Conservation (phyloP, 1,140 invertebrate genomes). For the Subanguina moxae region DNA sequence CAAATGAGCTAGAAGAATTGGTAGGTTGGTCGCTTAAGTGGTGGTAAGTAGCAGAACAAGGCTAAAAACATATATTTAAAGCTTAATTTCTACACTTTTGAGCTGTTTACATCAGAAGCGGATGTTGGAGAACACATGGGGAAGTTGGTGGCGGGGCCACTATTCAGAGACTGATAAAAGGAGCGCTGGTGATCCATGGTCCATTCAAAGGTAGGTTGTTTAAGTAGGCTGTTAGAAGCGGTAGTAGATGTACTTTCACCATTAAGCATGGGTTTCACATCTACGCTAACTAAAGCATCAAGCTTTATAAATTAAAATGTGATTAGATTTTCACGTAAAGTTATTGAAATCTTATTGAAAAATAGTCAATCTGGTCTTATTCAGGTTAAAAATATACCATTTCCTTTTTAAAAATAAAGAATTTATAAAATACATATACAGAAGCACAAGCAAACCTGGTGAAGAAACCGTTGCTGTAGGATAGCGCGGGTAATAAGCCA, state of each 20-base stretch:
- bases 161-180: background rate
- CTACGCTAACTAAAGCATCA: background rate
- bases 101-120: background rate
- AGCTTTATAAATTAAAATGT: background rate
- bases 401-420: too few relatives aligned
- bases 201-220: background rate
- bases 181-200: background rate
- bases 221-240: background rate
- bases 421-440: too few relatives aligned
- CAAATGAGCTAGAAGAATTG: too few relatives aligned
- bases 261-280: background rate
- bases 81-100: background rate
- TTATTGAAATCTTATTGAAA: too few relatives aligned
- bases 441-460: too few relatives aligned
- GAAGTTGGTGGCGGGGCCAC: background rate
- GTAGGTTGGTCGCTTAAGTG: background rate
- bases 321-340: too few relatives aligned
- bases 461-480: too few relatives aligned
- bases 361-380: too few relatives aligned
- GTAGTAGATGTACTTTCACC: background rate
- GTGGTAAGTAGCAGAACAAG: background rate
- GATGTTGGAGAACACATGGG: background rate
- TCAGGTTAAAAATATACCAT: too few relatives aligned
- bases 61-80: background rate
- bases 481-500: too few relatives aligned